Base-by-base conservation (phyloP, 2,797 vertebrate species). In the Pseudochromis fuscus region DNA sequence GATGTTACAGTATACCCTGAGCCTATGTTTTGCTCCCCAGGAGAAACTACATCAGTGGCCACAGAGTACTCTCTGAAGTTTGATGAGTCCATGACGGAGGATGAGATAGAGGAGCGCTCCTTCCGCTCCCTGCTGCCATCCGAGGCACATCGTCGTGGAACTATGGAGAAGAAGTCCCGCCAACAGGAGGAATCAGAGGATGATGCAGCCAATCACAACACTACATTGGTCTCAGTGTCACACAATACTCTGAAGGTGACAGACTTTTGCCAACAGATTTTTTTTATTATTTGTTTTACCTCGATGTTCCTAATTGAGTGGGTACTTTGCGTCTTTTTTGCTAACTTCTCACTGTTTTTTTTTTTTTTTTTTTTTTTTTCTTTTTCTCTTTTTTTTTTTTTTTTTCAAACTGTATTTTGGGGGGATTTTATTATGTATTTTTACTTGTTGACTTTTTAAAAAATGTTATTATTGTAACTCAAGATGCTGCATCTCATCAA, bases 31-130 rank as follows among this genome's bases (percentile, higher is more conserved):
- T 75, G 1, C 10, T 13, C 55, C 44, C 69, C 49, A 93, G 91
- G 79, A 93, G 96, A 98, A 81, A 95, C 91, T 0, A 91, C 92
- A 27, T 97, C 96, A 9, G 53, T 96, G 70, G 95, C 94, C 76
- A 97, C 96, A 50, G 96, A 97, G 63, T 97, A 95, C 91, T 99
- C 97, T 16, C 83, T 96, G 23, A 98, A 97, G 91, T 97, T 98
- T 82, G 97, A 98, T 60, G 96, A 98, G 85, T 97, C 96, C 7
- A 95, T 97, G 95, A 98, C 97, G 8, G 97, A 99, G 86, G 97
- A 99, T 66, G 97, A 98, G 76, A 96, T 97, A 37, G 96, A 98
- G 70, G 96, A 99, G 78, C 95, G 94, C 49, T 99, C 97, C 4
- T 99, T 99, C 71, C 95, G 97, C 30, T 98, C 97, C 59, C 92